phyloP scores from a whole-genome alignment of 23 tunicate genomes.

The Trididemnum clinides region DNA sequence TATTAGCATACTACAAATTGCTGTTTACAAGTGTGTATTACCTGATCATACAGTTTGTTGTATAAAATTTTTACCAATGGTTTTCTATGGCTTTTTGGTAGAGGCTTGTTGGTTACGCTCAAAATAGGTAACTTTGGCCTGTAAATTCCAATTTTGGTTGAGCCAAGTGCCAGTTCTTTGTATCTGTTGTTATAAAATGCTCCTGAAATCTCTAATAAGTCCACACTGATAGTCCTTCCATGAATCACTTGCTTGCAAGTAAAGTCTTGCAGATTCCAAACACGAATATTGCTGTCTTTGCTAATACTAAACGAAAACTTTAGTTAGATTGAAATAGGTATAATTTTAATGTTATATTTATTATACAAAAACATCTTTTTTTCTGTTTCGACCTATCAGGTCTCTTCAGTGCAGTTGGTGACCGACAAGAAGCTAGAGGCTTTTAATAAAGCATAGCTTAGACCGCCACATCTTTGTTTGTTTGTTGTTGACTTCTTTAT shows the following conservation, averaged over 20 bases:
- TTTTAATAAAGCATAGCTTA: no score
- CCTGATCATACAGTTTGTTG: constrained; percentile 78
- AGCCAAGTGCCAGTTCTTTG: constrained; percentile 54
- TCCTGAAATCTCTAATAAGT: constrained; percentile 35
- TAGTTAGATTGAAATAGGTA: no score
- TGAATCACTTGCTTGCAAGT: constrained; percentile 86
- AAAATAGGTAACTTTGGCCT: constrained; percentile 24
- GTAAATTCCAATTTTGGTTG: constrained; percentile 65
- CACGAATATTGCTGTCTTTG: constrained; percentile 80
- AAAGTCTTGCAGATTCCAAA: constrained; percentile 81
- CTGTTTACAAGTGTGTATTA: no score
- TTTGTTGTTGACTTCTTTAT: no score
- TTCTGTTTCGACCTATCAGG: no score
- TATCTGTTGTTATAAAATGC: constrained; percentile 63
- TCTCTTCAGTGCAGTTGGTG: no score
- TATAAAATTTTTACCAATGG: constrained; percentile 59
- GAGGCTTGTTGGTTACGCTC: not conserved
- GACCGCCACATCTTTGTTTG: no score
- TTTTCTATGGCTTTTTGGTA: constrained; percentile 60
- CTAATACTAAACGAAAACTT: constrained; percentile 51
- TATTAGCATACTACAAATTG: no score
- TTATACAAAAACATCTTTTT: no score
- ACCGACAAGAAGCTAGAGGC: no score
- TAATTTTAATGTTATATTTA: no score
- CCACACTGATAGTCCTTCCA: constrained; percentile 51